Base-by-base conservation (phyloP, 2,113 vertebrate genomes). In the Platysteira castanea region DNA sequence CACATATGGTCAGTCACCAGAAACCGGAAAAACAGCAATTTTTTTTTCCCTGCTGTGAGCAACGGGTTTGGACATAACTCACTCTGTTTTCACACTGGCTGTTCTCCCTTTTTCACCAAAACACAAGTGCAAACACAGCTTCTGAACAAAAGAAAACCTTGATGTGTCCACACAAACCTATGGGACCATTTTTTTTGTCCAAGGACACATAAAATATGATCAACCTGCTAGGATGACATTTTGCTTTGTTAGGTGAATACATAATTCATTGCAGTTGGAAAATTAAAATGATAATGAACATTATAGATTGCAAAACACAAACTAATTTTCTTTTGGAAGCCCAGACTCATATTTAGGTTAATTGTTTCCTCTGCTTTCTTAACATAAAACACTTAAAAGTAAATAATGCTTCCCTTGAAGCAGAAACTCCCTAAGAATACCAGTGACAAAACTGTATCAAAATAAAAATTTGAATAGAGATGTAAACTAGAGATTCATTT, bases 11-110 rank as follows among this genome's bases (percentile, higher is more conserved):
- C 75, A 50, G 95, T 90, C 90, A 93, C 86, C 86, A 97, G 83
- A 94, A 97, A 75, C 46, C 1, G 1, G 74, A 96, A 97, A 96
- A 92, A 73, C 92, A 97, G 86, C 84, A 96, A 65, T 96, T 98
- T 93, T 95, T 97, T 98, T 94, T 97, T 84, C 90, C 97, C 97
- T 95, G 95, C 98, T 98, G 95, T 96, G 97, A 97, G 96, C 89
- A 93, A 67, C 37, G 64, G 75, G 90, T 97, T 84, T 97, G 94
- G 96, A 96, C 95, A 94, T 90, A 94, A 75, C 31, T 97, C 85
- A 93, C 33, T 89, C 76, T 96, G 82, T 93, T 97, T 96, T 97
- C 95, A 91, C 0, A 47, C 92, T 98, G 93, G 1, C 46, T 85
- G 90, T 91, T 94, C 90, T 93, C 61, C 57, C 37, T 91, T 94